Evolutionary conservation across 1,140 invertebrate genomes (phyloP), one percentile per base, ranked within the genome.

Genomic region (Meloidogyne floridensis): DNA sequence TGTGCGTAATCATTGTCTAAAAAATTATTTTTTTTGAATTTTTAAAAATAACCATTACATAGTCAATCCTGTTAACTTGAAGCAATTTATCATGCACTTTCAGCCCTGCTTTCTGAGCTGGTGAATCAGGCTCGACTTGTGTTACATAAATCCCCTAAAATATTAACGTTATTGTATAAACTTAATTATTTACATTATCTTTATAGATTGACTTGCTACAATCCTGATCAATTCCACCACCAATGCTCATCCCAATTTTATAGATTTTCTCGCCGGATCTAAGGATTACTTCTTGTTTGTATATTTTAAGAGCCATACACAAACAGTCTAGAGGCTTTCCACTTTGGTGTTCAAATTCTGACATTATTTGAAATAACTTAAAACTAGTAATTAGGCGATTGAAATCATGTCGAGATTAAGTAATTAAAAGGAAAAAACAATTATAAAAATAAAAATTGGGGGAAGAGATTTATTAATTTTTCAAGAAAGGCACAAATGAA

Each of bases 201-300:
- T 47, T 59, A n/a, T 78, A 78, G 5, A 78, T 32, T 13, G 76
- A 78, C n/a, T 78, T 59, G 2, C 56, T 42, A 70, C 47, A 47
- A n/a, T 78, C 76, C 8, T 78, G 76, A 70, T 78, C 76, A 47
- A 78, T 78, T 59, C 76, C 76, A 8, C 76, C 76, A 18, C 76
- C 76, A 0, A 78, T 78, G 76, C 53, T 18, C 76, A 78, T 78
- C 13, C 76, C 76, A 78, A 78, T 78, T 13, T 70, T 78, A 13
- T n/a, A 78, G 7, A 18, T 59, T 11, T 59, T 32, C 42, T 78
- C 56, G 13, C 47, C 76, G 13, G 56, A 51, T 9, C 13, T 70
- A n/a, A 43, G 32, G n/a, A 47, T 47, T n/a, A 59, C 56, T 4
- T 54, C 59, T 32, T 70, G 76, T 51, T 78, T 78, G n/a, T 42